These are phyloP conservation scores for Austrolebias charrua DNA, from an alignment of 2,797 vertebrate genomes.

Conservation along the genomic window DNA sequence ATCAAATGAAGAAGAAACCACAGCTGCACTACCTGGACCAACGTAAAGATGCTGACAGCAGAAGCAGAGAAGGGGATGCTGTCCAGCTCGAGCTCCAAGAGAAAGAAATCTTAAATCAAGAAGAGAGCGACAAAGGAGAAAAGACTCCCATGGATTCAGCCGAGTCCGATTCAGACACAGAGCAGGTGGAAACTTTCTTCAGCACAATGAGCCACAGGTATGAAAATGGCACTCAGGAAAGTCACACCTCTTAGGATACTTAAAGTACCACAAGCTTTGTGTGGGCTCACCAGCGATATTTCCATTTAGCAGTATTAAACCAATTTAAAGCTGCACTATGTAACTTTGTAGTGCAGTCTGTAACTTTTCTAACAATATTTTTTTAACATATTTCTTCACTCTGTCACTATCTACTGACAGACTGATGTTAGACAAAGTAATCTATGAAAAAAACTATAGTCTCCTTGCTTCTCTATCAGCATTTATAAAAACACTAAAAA, in stretches of 20 bases:
- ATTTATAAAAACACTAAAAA: too few relatives aligned
- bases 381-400: too few relatives aligned
- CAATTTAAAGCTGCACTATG: too few relatives aligned
- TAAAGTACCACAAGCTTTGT: constrained; percentile 17
- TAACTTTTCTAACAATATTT: too few relatives aligned
- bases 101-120: constrained; percentile 39
- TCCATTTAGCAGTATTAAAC: constrained; percentile 48
- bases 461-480: too few relatives aligned
- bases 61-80: constrained; percentile 23
- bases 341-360: too few relatives aligned
- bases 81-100: constrained; percentile 36
- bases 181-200: constrained; percentile 92
- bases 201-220: constrained; percentile 98
- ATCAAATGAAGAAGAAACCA: constrained; percentile 41
- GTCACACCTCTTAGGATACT: constrained; percentile 60
- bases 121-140: constrained; percentile 35
- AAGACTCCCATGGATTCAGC: constrained; percentile 34
- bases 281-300: constrained; percentile 34
- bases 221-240: constrained; percentile 65
- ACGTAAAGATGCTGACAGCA: constrained; percentile 39
- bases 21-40: constrained; percentile 54
- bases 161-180: constrained; percentile 55
- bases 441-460: too few relatives aligned
- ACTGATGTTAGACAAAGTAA: too few relatives aligned
- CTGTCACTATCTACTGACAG: too few relatives aligned